A percentile compares a stretch with the other conserved stretches of the same genome.
Conservation (phyloP, 2,888 invertebrate genomes). For the Drosophila colorata region DNA sequence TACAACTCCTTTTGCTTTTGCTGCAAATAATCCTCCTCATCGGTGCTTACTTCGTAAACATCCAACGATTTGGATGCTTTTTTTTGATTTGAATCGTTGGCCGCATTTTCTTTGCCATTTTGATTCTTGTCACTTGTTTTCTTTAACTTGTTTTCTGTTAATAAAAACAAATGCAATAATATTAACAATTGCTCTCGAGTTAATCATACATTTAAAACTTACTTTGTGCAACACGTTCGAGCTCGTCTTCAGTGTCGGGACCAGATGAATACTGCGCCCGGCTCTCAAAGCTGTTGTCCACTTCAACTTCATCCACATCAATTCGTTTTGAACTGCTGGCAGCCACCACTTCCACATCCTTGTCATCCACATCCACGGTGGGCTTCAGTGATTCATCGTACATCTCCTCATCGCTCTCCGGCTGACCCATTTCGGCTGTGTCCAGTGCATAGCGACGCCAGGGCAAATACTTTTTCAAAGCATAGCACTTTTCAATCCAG, state of each 20-base stretch:
- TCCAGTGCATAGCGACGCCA: conserved; percentile 84
- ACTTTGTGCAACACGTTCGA: conserved; percentile 73
- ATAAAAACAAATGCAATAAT: background rate
- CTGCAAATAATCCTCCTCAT: conserved; percentile 82
- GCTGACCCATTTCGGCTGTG: conserved; percentile 59
- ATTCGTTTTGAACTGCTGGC: background rate
- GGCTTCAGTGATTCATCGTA: conserved; percentile 70
- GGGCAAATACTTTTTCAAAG: conserved; percentile 86
- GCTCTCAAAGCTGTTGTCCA: conserved; percentile 1
- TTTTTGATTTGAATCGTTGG: conserved; percentile 5
- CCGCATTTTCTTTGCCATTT: conserved; percentile 4
- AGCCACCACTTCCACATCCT: conserved; percentile 2
- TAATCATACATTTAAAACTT: background rate
- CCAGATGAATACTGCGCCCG: conserved; percentile 56
- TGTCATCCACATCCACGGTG: conserved; percentile 1
- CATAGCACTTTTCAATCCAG: conserved; percentile 91
- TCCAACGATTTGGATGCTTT: conserved; percentile 34
- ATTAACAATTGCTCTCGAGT: background rate
- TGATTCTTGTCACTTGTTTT: conserved; percentile 15
- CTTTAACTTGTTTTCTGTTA: conserved; percentile 38
- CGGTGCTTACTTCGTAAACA: conserved; percentile 82
- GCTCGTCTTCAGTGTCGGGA: conserved; percentile 84
- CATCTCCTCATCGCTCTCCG: conserved; percentile 84
- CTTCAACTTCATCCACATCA: background rate
- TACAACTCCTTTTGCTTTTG: conserved; percentile 28